Base-by-base conservation (phyloP, 2,113 vertebrate genomes). In the Macrotis lagotis region DNA sequence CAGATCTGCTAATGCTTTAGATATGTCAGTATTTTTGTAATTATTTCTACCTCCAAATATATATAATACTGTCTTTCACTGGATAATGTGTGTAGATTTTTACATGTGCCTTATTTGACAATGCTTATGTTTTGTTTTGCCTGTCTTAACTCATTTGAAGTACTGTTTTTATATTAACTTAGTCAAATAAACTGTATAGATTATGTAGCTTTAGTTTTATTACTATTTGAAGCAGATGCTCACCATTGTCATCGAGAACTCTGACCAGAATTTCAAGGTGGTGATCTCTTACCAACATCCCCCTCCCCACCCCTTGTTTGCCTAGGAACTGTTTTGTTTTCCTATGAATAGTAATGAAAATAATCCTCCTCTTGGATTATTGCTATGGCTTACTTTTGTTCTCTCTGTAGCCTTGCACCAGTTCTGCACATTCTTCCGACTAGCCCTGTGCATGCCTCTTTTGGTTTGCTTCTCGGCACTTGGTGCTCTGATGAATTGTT, bases 11-110 rank as follows among this genome's bases (percentile, higher is more conserved):
- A 98, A 98, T 97, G 97, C 96, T 98, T 98, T 98, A 98, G 98
- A 98, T 98, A 98, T 98, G 98, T 98, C 98, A 98, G 98, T 99
- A 99, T 99, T 99, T 99, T 99, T 99, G 98, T 99, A 99, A 98
- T 98, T 98, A 98, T 98, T 98, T 98, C 98, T 98, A 99, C 98
- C 98, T 98, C 98, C 97, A 98, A 97, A 98, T 98, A 98, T 98
- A 98, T 98, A 98, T 98, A 97, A 83, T 98, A 98, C 98, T 97
- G 98, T 99, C 98, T 98, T 98, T 98, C 98, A 99, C 98, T 98
- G 98, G 98, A 98, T 98, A 98, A 96, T 3, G 0, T 11, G 89
- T 98, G 97, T 98, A 98, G 98, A 98, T 98, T 98, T 98, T 98
- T 98, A 98, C 97, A 98, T 98, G 98, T 99, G 98, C 98, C 98